Evolutionary conservation across 2,113 vertebrate genomes (phyloP).

Genomic region (Hassar affinis): DNA sequence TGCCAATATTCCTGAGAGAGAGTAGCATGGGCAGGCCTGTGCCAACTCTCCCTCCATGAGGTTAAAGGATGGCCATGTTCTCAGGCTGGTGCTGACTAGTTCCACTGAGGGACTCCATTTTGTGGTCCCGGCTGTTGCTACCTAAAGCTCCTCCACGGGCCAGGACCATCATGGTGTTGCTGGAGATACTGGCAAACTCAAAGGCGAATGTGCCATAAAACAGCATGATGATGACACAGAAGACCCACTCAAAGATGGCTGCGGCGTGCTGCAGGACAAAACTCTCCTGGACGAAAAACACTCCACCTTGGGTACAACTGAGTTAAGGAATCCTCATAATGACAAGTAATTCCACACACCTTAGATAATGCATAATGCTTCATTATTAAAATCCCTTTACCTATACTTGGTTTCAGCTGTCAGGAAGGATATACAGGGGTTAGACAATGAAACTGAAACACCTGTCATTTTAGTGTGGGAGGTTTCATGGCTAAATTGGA

Average conservation of each 20-base stretch:
- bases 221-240: slow-evolving; percentile 82
- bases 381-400: background rate
- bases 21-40: slow-evolving; percentile 27
- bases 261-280: slow-evolving; percentile 81
- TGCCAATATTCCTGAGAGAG: slow-evolving; percentile 8
- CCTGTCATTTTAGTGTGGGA: too few species aligned
- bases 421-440: too few species aligned
- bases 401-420: background rate
- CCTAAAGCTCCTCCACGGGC: slow-evolving; percentile 55
- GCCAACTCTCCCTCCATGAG: slow-evolving; percentile 25
- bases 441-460: too few species aligned
- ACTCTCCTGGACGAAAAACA: slow-evolving; percentile 84
- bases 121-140: slow-evolving; percentile 62
- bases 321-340: slow-evolving; percentile 75
- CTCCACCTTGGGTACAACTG: slow-evolving; percentile 71
- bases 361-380: background rate
- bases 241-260: slow-evolving; percentile 85
- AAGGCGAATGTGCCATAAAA: slow-evolving; percentile 86
- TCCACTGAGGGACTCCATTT: slow-evolving; percentile 63
- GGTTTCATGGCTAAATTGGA: too few species aligned
- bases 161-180: slow-evolving; percentile 81
- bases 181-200: slow-evolving; percentile 78
- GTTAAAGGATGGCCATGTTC: slow-evolving; percentile 70
- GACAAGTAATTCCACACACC: slow-evolving; percentile 11
- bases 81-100: slow-evolving; percentile 59